These are phyloP conservation scores for Meiosimyza platycephala DNA, from an alignment of 2,888 invertebrate species.

Conservation along the genomic window DNA sequence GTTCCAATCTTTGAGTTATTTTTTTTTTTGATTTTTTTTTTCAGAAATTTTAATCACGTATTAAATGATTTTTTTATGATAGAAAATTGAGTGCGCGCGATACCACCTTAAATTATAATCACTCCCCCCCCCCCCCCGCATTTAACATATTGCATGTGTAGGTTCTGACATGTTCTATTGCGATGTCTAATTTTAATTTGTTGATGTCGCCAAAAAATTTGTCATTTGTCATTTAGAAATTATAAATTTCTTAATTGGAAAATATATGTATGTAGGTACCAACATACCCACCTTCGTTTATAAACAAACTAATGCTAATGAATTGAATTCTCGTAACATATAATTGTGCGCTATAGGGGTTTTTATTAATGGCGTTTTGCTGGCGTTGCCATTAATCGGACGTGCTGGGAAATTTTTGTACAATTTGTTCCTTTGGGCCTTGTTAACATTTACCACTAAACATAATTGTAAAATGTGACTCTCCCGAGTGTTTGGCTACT, in stretches of 20 bases:
- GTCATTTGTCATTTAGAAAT: conserved; percentile 9
- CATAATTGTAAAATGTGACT: no score
- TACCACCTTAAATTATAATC: no score
- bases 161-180: neutral
- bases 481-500: conserved; percentile 10
- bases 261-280: conserved; percentile 42
- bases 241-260: conserved; percentile 13
- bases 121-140: no score
- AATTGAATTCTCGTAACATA: no score
- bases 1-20: no score
- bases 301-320: no score
- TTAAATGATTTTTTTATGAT: conserved; percentile 58
- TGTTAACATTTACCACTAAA: no score
- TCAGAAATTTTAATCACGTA: conserved; percentile 53
- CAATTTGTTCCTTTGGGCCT: conserved; percentile 26
- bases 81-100: conserved; percentile 50
- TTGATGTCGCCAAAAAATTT: conserved; percentile 11
- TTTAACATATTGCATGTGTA: no score
- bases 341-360: conserved; percentile 33
- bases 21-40: neutral
- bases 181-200: conserved; percentile 16
- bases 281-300: no score
- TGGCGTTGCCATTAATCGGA: conserved; percentile 47
- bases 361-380: conserved; percentile 56
- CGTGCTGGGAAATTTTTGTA: conserved; percentile 59